phyloP scores from a whole-genome alignment of 2,797 vertebrate genomes.

The Alauda arvensis region DNA sequence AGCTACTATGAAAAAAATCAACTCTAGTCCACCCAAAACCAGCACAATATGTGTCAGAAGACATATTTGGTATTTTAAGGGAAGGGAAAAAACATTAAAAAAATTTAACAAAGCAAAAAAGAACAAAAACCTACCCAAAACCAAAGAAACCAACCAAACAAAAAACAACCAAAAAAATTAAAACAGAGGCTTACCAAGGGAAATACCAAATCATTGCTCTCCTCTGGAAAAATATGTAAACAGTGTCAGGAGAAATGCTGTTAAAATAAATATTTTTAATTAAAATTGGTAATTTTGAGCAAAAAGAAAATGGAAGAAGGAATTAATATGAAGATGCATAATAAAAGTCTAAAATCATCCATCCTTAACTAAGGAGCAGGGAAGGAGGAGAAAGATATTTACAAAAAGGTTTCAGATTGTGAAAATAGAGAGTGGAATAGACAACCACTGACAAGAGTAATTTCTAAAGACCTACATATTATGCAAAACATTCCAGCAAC shows the following conservation, averaged over 20 bases:
- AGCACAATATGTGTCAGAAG: not conserved
- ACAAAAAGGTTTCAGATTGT: not conserved
- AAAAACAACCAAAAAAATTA: not conserved
- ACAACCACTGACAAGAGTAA: not conserved
- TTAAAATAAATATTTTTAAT: not conserved
- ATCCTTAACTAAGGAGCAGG: not conserved
- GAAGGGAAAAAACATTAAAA: not conserved
- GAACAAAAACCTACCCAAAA: no score
- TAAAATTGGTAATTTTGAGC: not conserved
- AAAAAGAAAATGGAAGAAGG: not conserved
- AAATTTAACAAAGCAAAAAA: not conserved
- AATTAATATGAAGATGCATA: not conserved
- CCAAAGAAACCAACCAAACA: not conserved
- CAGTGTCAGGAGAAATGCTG: fast-evolving
- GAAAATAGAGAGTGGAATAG: not conserved
- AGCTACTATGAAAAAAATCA: not conserved
- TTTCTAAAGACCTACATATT: not conserved
- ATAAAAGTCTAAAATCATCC: not conserved
- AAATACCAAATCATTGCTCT: not conserved
- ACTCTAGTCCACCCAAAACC: not conserved
- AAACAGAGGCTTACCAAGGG: not conserved
- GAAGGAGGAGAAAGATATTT: not conserved
- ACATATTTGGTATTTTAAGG: not conserved
- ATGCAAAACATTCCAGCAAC: not conserved
- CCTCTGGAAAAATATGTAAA: not conserved